Conservation (phyloP, 2,888 invertebrate species). For the Platycheirus rosarum region DNA sequence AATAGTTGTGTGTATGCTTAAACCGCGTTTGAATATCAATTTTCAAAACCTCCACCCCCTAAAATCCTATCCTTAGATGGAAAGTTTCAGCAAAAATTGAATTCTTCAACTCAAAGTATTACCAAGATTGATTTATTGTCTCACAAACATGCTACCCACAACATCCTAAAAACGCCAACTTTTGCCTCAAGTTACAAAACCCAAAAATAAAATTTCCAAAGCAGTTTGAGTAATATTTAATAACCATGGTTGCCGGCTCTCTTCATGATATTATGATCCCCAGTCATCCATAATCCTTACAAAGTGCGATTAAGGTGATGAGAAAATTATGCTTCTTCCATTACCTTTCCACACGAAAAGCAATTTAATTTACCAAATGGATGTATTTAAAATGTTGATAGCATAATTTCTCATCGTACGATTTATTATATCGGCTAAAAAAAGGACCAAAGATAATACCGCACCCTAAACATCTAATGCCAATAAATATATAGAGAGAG, state of each 20-base stretch:
- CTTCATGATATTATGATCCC: constrained; percentile 19
- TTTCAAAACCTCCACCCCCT: no score
- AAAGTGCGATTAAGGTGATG: constrained; percentile 68
- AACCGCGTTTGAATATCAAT: no score
- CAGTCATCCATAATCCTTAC: constrained; percentile 48
- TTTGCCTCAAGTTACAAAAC: constrained; percentile 1
- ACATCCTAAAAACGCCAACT: not conserved
- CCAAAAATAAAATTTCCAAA: not conserved
- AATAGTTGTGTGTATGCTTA: no score
- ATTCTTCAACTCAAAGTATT: no score
- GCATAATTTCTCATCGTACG: constrained; percentile 71
- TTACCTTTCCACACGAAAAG: constrained; percentile 59
- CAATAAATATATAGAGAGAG: constrained; percentile 60
- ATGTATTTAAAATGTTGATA: constrained; percentile 73
- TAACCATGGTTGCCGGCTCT: constrained; percentile 31
- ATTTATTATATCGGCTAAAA: constrained; percentile 59
- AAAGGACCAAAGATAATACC: constrained; percentile 42
- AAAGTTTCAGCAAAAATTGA: no score
- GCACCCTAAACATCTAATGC: constrained; percentile 24
- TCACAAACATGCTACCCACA: not conserved
- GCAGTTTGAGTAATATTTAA: constrained; percentile 30
- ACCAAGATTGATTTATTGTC: not conserved
- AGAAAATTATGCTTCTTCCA: constrained; percentile 64
- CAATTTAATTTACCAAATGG: constrained; percentile 74
- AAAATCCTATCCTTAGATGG: no score